Evolutionary conservation across 2,888 invertebrate species (phyloP).

Genomic region (Margaritifera margaritifera): DNA sequence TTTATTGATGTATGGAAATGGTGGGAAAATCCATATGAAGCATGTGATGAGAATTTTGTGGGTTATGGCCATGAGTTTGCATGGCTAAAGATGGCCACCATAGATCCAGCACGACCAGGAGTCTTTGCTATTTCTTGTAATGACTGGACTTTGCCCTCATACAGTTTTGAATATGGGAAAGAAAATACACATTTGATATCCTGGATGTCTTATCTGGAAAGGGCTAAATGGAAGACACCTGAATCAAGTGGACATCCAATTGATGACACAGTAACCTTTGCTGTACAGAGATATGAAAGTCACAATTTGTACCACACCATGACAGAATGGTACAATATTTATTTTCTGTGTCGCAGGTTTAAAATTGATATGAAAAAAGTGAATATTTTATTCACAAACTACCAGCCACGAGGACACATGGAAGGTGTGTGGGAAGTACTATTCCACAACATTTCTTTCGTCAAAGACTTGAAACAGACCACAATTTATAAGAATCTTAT

Average conservation of each 20-base stretch:
- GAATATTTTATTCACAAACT: conserved; percentile 28
- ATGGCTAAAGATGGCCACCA: conserved; percentile 13
- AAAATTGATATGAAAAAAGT: conserved; percentile 17
- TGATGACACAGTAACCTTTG: conserved; percentile 12
- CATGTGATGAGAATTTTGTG: conserved; percentile 24
- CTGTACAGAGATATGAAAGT: conserved; percentile 29
- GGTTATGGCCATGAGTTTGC: conserved; percentile 34
- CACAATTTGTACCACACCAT: conserved; percentile 39
- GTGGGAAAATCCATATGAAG: conserved; percentile 16
- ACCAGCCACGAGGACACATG: conserved; percentile 27
- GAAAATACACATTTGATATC: conserved; percentile 27
- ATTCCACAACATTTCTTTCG: conserved; percentile 24
- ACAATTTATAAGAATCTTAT: conserved; percentile 23
- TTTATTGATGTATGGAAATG: conserved; percentile 18
- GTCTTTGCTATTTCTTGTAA: conserved; percentile 26
- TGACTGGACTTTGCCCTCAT: conserved; percentile 15
- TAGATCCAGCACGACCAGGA: conserved; percentile 10
- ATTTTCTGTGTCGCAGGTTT: conserved; percentile 20
- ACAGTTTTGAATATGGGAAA: conserved; percentile 23
- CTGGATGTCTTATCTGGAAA: conserved; percentile 13
- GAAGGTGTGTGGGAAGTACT: conserved; percentile 31
- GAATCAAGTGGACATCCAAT: too few species aligned
- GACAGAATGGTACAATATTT: conserved; percentile 39
- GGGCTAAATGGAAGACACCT: too few species aligned
- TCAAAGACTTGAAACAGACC: conserved; percentile 13